Conservation (phyloP, 2,888 invertebrate species). For the Leptinotarsa rubiginosa region DNA sequence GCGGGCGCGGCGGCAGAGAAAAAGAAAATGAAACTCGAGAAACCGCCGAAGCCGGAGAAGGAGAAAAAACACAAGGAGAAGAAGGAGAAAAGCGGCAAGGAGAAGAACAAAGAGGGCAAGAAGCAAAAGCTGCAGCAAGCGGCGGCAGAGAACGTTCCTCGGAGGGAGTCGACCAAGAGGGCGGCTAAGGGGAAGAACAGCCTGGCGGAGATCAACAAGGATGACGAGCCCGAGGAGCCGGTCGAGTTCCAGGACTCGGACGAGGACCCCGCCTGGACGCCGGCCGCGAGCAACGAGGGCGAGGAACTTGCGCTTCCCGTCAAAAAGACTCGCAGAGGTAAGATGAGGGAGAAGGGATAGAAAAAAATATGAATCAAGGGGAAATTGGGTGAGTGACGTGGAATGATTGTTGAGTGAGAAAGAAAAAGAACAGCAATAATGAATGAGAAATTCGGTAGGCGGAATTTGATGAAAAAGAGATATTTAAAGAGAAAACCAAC, state of each 20-base stretch:
- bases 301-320: slow-evolving; percentile 62
- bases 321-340: slow-evolving; percentile 56
- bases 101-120: slow-evolving; percentile 56
- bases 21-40: slow-evolving; percentile 42
- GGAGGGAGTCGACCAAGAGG: slow-evolving; percentile 73
- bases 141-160: slow-evolving; percentile 70
- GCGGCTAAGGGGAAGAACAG: slow-evolving; percentile 76
- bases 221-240: slow-evolving; percentile 71
- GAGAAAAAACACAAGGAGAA: slow-evolving; percentile 38
- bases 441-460: neutral
- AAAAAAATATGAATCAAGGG: neutral
- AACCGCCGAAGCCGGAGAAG: slow-evolving; percentile 47
- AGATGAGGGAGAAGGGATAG: neutral
- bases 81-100: slow-evolving; percentile 17
- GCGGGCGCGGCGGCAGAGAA: slow-evolving; percentile 42
- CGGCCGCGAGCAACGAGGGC: slow-evolving; percentile 67
- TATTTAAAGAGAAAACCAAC: too few relatives aligned
- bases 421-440: neutral
- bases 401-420: neutral
- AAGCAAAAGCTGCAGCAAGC: slow-evolving; percentile 58
- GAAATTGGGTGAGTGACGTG: too few relatives aligned
- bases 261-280: slow-evolving; percentile 83
- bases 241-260: slow-evolving; percentile 71
- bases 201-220: slow-evolving; percentile 68
- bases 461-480: too few relatives aligned